Conservation (phyloP, 2,113 vertebrate genomes). For the Oncorhynchus mykiss region DNA sequence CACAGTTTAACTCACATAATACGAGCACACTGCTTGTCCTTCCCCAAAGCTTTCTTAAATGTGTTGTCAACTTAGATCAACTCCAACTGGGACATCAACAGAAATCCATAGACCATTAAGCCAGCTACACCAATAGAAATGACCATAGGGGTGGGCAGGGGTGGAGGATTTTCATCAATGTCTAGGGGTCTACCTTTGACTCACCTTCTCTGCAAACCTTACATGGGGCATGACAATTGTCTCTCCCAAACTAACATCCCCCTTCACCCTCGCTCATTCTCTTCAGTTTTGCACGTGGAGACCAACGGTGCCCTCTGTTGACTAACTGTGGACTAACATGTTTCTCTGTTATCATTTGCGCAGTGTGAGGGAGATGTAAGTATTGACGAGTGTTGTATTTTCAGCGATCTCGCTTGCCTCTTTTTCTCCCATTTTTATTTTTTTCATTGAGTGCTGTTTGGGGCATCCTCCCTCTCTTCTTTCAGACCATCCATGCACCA, state of each 20-base stretch:
- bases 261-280: constrained; percentile 62
- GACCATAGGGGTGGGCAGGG: neutral
- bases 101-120: too few relatives aligned
- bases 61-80: neutral
- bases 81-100: neutral
- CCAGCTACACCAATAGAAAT: too few relatives aligned
- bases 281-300: constrained; percentile 26
- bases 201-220: neutral
- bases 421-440: neutral
- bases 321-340: constrained; percentile 37
- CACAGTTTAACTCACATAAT: neutral
- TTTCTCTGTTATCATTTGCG: constrained; percentile 80
- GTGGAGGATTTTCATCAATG: neutral
- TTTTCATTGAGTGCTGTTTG: neutral
- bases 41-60: neutral
- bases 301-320: neutral
- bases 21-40: neutral
- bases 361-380: constrained; percentile 94
- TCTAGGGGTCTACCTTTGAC: neutral
- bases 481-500: neutral
- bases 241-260: constrained; percentile 65
- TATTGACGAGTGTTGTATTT: constrained; percentile 72
- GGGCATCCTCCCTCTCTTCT: neutral
- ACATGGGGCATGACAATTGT: neutral
- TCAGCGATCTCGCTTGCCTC: constrained; percentile 48